Conservation (phyloP, 2,113 vertebrate species). For the Egretta garzetta region DNA sequence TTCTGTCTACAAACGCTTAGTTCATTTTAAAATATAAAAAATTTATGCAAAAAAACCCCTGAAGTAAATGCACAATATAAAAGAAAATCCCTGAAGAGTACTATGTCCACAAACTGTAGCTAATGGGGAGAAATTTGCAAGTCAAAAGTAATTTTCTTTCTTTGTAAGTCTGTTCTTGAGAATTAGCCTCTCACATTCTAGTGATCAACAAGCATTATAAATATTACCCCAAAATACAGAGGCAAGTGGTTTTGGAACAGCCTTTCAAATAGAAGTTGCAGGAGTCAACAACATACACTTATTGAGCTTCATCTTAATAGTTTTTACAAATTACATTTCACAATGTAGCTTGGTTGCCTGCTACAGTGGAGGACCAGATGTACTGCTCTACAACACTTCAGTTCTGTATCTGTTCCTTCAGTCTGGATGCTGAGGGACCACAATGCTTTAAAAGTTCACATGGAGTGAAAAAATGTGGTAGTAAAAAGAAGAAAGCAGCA, state of each 20-base stretch:
- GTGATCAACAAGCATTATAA: slow-evolving; percentile 52
- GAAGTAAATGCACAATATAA: neutral
- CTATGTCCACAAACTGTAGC: slow-evolving; percentile 24
- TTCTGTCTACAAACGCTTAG: neutral
- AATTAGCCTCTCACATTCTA: slow-evolving; percentile 42
- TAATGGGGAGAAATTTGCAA: slow-evolving; percentile 51
- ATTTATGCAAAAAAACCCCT: neutral
- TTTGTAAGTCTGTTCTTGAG: slow-evolving; percentile 43
- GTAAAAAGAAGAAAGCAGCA: neutral
- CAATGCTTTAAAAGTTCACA: neutral
- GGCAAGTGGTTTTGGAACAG: slow-evolving; percentile 37
- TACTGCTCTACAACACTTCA: neutral
- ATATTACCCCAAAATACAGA: slow-evolving; percentile 45
- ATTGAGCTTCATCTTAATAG: slow-evolving; percentile 4
- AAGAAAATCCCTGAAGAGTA: slow-evolving; percentile 41
- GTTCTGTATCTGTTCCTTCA: neutral
- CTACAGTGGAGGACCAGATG: neutral
- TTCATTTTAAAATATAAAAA: slow-evolving; percentile 17
- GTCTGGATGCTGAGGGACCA: neutral
- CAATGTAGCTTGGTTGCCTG: neutral
- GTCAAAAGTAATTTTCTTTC: slow-evolving; percentile 64
- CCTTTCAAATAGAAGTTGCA: slow-evolving; percentile 16
- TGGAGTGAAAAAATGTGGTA: neutral
- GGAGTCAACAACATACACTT: neutral
- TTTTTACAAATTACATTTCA: slow-evolving; percentile 10